Conservation (phyloP, 2,113 vertebrate species). For the Urocolius indicus region DNA sequence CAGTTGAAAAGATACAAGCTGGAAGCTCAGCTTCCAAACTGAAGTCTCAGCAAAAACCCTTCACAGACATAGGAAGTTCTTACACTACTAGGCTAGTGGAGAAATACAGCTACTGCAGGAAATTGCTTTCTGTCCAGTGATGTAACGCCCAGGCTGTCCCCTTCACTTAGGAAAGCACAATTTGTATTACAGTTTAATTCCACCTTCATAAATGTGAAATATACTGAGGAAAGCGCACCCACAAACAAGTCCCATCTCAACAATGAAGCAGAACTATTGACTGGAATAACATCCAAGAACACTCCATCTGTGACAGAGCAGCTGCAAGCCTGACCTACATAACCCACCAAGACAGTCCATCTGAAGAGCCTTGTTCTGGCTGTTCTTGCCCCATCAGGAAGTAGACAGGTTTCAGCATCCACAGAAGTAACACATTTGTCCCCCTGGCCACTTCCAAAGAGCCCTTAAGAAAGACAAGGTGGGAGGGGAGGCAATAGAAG, state of each 20-base stretch:
- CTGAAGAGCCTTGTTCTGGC: neutral
- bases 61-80: neutral
- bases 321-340: neutral
- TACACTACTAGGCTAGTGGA: rapidly evolving
- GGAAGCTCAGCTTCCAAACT: neutral
- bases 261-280: neutral
- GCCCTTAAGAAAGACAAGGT: neutral
- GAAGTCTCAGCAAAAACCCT: neutral
- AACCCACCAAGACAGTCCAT: neutral
- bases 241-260: neutral
- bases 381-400: neutral
- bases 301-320: neutral
- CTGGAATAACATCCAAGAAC: neutral
- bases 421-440: neutral
- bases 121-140: neutral
- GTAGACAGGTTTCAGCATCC: neutral
- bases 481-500: neutral
- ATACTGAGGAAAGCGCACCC: neutral
- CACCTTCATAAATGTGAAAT: neutral
- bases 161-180: neutral
- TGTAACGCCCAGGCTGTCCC: neutral
- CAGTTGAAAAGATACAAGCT: neutral
- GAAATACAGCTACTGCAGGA: neutral
- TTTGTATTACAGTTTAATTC: neutral
- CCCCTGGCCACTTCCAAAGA: neutral